Conservation (phyloP, 1,140 invertebrate species). For the Monochamus saltuarius region DNA sequence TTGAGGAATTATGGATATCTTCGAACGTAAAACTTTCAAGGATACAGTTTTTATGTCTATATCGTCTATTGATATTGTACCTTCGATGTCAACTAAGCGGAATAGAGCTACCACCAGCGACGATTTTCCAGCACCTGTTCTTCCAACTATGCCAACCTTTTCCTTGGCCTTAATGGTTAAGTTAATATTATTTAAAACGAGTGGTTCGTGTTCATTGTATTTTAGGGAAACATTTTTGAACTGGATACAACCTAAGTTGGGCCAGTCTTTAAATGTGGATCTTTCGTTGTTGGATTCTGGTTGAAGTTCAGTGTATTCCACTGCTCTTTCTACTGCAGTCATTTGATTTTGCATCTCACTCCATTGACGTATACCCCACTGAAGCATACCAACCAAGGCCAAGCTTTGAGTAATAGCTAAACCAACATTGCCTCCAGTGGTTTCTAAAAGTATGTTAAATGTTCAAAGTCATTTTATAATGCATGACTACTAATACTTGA, state of each 20-base stretch:
- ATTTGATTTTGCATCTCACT: slow-evolving; percentile 72
- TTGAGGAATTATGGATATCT: slow-evolving; percentile 81
- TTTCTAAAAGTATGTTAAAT: slow-evolving; percentile 43
- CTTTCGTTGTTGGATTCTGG: slow-evolving; percentile 56
- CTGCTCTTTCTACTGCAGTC: slow-evolving; percentile 75
- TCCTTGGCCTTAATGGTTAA: slow-evolving; percentile 62
- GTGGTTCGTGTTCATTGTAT: slow-evolving; percentile 62
- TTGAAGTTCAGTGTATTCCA: slow-evolving; percentile 61
- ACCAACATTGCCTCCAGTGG: slow-evolving; percentile 59
- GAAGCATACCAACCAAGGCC: slow-evolving; percentile 60
- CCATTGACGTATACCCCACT: slow-evolving; percentile 64
- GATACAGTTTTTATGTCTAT: slow-evolving; percentile 62
- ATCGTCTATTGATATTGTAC: slow-evolving; percentile 60
- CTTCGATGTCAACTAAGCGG: slow-evolving; percentile 57
- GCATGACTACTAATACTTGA: too few species aligned
- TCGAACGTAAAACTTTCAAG: slow-evolving; percentile 70
- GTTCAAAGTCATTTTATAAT: too few species aligned
- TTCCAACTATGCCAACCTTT: slow-evolving; percentile 75
- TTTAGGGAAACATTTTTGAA: slow-evolving; percentile 67
- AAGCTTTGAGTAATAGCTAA: slow-evolving; percentile 63
- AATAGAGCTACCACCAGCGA: slow-evolving; percentile 75
- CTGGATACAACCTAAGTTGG: slow-evolving; percentile 65
- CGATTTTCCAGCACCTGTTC: slow-evolving; percentile 82
- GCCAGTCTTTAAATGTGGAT: slow-evolving; percentile 63
- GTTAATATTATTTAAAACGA: slow-evolving; percentile 72